A percentile compares a stretch with the other conserved stretches of the same genome.
Conservation (phyloP, 2,797 vertebrate genomes). For the Thalassophryne amazonica region DNA sequence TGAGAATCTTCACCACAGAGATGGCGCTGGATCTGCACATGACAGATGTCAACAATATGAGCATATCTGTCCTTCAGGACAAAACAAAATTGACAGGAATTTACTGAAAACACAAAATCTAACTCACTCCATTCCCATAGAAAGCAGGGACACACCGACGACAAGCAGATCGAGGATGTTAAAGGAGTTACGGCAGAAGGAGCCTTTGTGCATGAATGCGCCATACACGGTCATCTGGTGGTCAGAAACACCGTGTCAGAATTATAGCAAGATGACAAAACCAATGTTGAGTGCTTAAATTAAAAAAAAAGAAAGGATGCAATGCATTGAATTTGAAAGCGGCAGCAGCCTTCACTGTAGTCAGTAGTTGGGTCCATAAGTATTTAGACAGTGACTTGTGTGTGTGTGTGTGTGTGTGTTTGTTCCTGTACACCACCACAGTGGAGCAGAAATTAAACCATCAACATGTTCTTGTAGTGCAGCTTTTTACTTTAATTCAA, state of each 20-base stretch:
- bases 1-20: conserved; percentile 97
- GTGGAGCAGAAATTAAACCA: too few relatives aligned
- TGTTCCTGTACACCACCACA: too few relatives aligned
- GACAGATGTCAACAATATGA: conserved; percentile 7
- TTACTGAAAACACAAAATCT: background rate
- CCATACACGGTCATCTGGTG: conserved; percentile 94
- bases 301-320: background rate
- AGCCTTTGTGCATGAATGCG: conserved; percentile 94
- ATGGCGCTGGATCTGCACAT: conserved; percentile 90
- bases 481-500: too few relatives aligned
- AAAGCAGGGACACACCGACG: conserved; percentile 93
- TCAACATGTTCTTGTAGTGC: too few relatives aligned
- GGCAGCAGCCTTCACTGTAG: too few relatives aligned
- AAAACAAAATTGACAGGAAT: background rate
- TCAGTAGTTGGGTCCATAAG: too few relatives aligned
- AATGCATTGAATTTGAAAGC: background rate
- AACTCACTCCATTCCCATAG: conserved; percentile 94
- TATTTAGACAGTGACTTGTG: too few relatives aligned
- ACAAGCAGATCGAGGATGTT: conserved; percentile 97
- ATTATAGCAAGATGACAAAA: background rate
- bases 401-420: too few relatives aligned
- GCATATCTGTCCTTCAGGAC: background rate
- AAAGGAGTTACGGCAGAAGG: conserved; percentile 98
- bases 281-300: background rate
- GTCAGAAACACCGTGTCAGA: conserved; percentile 1